Evolutionary conservation across 2,797 vertebrate genomes (phyloP).

Genomic region (Diplodus sargus): DNA sequence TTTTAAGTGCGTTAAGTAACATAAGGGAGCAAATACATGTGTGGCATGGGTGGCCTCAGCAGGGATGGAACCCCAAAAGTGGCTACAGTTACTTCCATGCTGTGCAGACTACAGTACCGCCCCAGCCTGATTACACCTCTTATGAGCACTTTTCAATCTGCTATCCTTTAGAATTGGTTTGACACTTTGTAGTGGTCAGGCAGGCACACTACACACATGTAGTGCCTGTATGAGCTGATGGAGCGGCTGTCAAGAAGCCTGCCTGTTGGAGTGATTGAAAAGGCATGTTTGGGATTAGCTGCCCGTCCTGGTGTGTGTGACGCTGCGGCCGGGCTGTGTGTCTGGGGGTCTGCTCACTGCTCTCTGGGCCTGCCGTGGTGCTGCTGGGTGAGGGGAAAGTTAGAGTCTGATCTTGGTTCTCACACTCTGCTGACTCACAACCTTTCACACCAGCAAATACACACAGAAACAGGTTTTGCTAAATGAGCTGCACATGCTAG

Average conservation of each 20-base stretch:
- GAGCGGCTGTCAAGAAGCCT: conserved; percentile 63
- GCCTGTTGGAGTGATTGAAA: conserved; percentile 75
- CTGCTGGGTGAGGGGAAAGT: conserved; percentile 52
- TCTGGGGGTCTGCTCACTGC: conserved; percentile 7
- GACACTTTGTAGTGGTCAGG: conserved; percentile 62
- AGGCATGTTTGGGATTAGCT: conserved; percentile 77
- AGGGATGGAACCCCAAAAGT: conserved; percentile 38
- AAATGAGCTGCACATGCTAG: conserved; percentile 11
- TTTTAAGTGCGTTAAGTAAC: conserved; percentile 20
- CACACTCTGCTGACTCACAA: conserved; percentile 21
- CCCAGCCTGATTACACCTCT: conserved; percentile 46
- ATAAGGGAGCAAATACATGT: conserved; percentile 33
- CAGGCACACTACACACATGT: conserved; percentile 63
- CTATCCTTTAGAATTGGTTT: conserved; percentile 62
- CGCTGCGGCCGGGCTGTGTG: conserved; percentile 26
- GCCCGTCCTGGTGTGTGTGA: conserved; percentile 53
- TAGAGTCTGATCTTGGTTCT: conserved; percentile 36
- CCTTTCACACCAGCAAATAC: conserved; percentile 5
- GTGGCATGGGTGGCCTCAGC: conserved; percentile 48
- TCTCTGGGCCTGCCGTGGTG: conserved; percentile 24
- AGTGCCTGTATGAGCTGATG: conserved; percentile 54
- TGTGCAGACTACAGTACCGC: conserved; percentile 23
- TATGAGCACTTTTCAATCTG: conserved; percentile 49
- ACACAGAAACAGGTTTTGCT: conserved; percentile 15
- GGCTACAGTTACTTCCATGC: conserved; percentile 41